These are phyloP conservation scores for Penaeus chinensis DNA, from an alignment of 1,140 invertebrate genomes.

Conservation along the genomic window DNA sequence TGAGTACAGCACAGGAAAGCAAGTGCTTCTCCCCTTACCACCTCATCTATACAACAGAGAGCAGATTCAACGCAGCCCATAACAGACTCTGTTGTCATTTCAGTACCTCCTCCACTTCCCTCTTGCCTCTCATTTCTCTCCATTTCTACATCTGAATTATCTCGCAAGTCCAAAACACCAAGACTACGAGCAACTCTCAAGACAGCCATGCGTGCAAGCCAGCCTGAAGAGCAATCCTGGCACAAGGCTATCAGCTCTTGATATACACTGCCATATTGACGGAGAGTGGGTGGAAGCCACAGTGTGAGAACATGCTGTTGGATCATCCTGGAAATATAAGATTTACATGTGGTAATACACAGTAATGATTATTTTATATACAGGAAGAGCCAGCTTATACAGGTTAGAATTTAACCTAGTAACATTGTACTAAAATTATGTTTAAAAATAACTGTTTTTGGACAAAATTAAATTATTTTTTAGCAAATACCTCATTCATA, in stretches of 20 bases:
- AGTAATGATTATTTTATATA: neutral
- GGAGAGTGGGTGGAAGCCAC: constrained; percentile 41
- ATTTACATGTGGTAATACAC: neutral
- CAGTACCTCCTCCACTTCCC: neutral
- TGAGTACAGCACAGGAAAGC: constrained; percentile 40
- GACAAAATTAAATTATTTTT: too few relatives aligned
- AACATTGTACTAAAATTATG: too few relatives aligned
- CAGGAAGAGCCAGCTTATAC: neutral
- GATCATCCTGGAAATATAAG: constrained; percentile 23
- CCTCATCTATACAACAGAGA: constrained; percentile 35
- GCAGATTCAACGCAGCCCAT: neutral
- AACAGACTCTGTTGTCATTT: neutral
- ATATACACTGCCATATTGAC: constrained; percentile 21
- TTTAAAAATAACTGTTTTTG: too few relatives aligned
- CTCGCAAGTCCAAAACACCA: constrained; percentile 10
- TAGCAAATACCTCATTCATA: too few relatives aligned
- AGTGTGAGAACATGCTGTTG: constrained; percentile 28
- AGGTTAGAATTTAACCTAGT: neutral
- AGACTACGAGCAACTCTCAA: constrained; percentile 26
- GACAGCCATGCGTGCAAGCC: constrained; percentile 48
- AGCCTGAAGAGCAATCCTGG: neutral
- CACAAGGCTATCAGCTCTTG: constrained; percentile 14
- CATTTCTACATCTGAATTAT: neutral
- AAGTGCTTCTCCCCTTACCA: constrained; percentile 40
- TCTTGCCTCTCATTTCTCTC: neutral